Evolutionary conservation across 35 echinoderm and acorn worm genomes (phyloP), one percentile per base, ranked within the genome.

Genomic region (Hemicentrotus pulcherrimus): DNA sequence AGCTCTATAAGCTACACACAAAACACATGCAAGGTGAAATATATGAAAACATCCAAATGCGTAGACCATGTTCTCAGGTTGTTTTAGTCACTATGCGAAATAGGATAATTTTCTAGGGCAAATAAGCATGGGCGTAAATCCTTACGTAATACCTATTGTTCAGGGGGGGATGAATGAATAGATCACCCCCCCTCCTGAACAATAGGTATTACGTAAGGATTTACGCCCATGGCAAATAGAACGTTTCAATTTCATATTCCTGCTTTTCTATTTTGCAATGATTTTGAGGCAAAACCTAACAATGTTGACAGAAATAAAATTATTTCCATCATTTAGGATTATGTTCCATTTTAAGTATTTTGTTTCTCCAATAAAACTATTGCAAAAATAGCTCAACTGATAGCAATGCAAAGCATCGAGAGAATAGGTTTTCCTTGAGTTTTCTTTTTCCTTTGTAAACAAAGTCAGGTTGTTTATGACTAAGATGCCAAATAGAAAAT

Each of bases 1-100:
- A 93, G 45, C 48, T 48, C 91, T 93, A 93, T 18, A 93, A 93
- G 13, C 45, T 93, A 93, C 45, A 50, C 91, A 93, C 91, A 93
- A 90, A 90, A 47, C 46, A 90, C 88, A 90, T 90, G 46, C 88
- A 90, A 90, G 32, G 45, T 90, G 88, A 90, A 32, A 90, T 90
- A 78, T 78, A 28, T 78, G 65, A 22, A 78, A 78, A 78, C 65
- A 78, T 78, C 65, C n/a, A 78, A 78, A 78, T 78, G 65, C 65
- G 19, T 78, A 78, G 6, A 55, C 10, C 10, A n/a, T 28, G 5
- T 78, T 78, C 24, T 78, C 28, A 28, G 18, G 65, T 78, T 78
- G 65, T 78, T 78, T 78, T n/a, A 4, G 28, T 78, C 52, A 59
- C 10, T 59, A 2, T 78, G 65, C 2, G 24, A 22, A 78, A 28